Base-by-base conservation (phyloP, 2,113 vertebrate genomes). In the Parotia lawesii region DNA sequence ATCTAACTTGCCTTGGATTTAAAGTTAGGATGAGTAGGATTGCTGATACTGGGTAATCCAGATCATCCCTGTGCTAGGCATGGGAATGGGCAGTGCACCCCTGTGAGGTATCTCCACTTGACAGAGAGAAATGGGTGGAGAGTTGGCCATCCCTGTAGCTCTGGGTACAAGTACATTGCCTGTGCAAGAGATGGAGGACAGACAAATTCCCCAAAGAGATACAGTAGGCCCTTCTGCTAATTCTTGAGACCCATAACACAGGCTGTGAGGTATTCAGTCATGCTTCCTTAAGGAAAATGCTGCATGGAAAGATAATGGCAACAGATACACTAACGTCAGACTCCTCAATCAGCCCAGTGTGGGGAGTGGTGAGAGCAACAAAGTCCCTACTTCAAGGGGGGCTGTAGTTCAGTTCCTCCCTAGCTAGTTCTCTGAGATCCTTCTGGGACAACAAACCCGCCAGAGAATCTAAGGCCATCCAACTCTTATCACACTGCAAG, bases 361-460 rank as follows among this genome's bases (percentile, higher is more conserved):
- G 22, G 11, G 37, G 21, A 19, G 8, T 22, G 53, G 11, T 54
- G n/a, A 92, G 25, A 90, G 35, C 11, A 80, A 38, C 0, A 0
- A 64, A 2, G 1, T 29, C 44, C 38, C 17, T 33, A 12, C 42
- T 83, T 75, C 38, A 10, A 2, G 0, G 1, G 13, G 18, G 22
- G 3, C 25, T 85, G 15, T n/a, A n/a, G 31, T 48, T 80, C 50
- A 24, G 23, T 28, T 91, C 50, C 45, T 73, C 42, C 15, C 35
- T 62, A 13, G 58, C 8, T 15, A 24, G 4, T 29, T 70, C 42
- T 65, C 24, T 57, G 21, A 82, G 40, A 40, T 3, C 28, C n/a
- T 61, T 83, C 67, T 80, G 42, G 80, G 88, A 42, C 24, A 90
- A 19, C 13, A 81, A 60, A 31, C 10, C 6, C 75, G 15, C 5